These are phyloP conservation scores for Remorina albescens DNA, from an alignment of 2,797 vertebrate species.

Conservation along the genomic window DNA sequence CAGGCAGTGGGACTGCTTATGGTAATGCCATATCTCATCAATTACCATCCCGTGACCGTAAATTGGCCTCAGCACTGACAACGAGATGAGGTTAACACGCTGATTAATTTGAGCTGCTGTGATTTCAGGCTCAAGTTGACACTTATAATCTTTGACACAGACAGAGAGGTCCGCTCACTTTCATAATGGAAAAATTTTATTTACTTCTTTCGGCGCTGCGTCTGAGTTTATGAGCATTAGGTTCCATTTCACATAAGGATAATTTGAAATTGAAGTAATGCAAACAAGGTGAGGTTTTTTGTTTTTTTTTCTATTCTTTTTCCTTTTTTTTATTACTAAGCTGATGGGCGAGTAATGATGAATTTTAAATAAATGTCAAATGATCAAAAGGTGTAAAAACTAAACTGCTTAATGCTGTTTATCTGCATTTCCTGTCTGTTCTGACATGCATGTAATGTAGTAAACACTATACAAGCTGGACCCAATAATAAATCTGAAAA, in stretches of 20 bases:
- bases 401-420: slow-evolving; percentile 18
- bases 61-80: slow-evolving; percentile 80
- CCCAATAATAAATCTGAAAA: slow-evolving; percentile 6
- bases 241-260: slow-evolving; percentile 37
- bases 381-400: slow-evolving; percentile 39
- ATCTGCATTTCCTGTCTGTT: slow-evolving; percentile 18
- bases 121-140: slow-evolving; percentile 81
- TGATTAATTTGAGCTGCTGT: slow-evolving; percentile 82
- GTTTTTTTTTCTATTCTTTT: slow-evolving; percentile 29
- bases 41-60: slow-evolving; percentile 79
- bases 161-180: slow-evolving; percentile 69
- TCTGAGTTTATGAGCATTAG: slow-evolving; percentile 31
- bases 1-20: slow-evolving; percentile 80
- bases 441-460: slow-evolving; percentile 17
- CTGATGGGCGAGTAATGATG: slow-evolving; percentile 33
- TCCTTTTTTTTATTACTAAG: slow-evolving; percentile 38
- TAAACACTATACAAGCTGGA: slow-evolving; percentile 6
- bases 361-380: slow-evolving; percentile 51
- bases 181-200: slow-evolving; percentile 70
- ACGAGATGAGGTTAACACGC: slow-evolving; percentile 82
- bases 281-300: slow-evolving; percentile 44
- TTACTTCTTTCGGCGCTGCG: slow-evolving; percentile 58
- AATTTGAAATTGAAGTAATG: slow-evolving; percentile 50
- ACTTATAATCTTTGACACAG: slow-evolving; percentile 79
- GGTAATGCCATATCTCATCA: slow-evolving; percentile 82